phyloP scores from a whole-genome alignment of 2,888 invertebrate genomes.

The Mycalesis mineus region DNA sequence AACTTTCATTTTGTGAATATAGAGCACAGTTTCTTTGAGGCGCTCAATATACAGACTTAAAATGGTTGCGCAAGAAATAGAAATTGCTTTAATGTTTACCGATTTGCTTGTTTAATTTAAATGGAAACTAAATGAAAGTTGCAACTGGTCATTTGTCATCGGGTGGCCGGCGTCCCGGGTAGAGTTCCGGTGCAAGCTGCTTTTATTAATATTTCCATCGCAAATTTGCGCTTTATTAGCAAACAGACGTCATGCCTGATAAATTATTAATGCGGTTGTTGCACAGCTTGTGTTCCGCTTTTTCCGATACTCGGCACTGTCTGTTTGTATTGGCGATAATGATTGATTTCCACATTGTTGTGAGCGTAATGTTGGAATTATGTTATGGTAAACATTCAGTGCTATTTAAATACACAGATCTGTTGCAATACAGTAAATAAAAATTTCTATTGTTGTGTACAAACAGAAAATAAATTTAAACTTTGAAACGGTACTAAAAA shows the following conservation, averaged over 20 bases:
- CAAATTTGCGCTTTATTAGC: conserved; percentile 77
- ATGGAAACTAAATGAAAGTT: conserved; percentile 71
- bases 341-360: conserved; percentile 9
- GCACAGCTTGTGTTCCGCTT: conserved; percentile 60
- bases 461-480: no score
- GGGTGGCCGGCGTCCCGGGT: conserved; percentile 48
- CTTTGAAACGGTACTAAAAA: no score
- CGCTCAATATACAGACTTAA: neutral
- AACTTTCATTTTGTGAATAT: no score
- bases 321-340: conserved; percentile 7
- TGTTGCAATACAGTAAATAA: no score
- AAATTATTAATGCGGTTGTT: conserved; percentile 76
- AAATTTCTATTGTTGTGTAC: no score
- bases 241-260: conserved; percentile 78
- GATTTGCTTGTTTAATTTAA: conserved; percentile 56
- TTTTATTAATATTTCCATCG: conserved; percentile 77
- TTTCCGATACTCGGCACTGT: conserved; percentile 44
- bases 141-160: conserved; percentile 72
- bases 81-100: conserved; percentile 9
- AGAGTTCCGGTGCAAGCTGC: conserved; percentile 68
- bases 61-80: neutral
- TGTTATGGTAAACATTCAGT: neutral
- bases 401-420: no score
- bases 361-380: neutral
- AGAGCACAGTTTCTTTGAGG: neutral